These are phyloP conservation scores for Rhabdomys dilectus DNA, from an alignment of 2,113 vertebrate genomes.

Conservation along the genomic window DNA sequence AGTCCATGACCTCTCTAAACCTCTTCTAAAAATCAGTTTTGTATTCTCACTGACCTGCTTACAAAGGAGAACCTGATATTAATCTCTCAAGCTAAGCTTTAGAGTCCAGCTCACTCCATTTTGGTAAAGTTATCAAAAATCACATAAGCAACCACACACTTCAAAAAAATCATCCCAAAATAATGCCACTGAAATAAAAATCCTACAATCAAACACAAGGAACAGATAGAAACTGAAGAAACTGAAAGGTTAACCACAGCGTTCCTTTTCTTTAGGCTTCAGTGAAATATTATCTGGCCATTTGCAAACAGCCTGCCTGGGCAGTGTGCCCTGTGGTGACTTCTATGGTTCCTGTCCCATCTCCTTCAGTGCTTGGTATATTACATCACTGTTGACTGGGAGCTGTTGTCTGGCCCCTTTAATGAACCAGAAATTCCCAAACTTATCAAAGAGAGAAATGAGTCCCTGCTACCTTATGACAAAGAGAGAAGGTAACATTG, in stretches of 20 bases:
- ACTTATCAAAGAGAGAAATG: conserved; percentile 29
- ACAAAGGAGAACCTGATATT: not conserved
- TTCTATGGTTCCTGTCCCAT: conserved; percentile 46
- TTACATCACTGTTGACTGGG: conserved; percentile 49
- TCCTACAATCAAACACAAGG: conserved; percentile 17
- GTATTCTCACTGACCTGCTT: conserved; percentile 25
- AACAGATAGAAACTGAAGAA: conserved; percentile 35
- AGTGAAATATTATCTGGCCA: conserved; percentile 60
- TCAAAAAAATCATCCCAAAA: conserved; percentile 41
- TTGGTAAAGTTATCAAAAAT: conserved; percentile 54
- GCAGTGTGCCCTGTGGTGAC: not conserved
- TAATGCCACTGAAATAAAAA: conserved; percentile 56
- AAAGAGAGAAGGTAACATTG: conserved; percentile 30
- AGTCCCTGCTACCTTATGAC: not conserved
- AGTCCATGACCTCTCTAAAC: not conserved
- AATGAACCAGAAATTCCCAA: conserved; percentile 48
- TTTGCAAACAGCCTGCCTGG: conserved; percentile 1
- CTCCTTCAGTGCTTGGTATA: not conserved
- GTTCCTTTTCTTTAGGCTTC: conserved; percentile 61
- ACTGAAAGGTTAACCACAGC: not conserved
- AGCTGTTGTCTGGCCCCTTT: conserved; percentile 47
- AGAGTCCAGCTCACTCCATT: not conserved
- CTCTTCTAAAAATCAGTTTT: conserved; percentile 47
- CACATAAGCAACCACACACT: not conserved
- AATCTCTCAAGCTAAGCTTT: conserved; percentile 27